Base-by-base conservation (phyloP, 2,113 vertebrate genomes). In the Nansenia antarctica region DNA sequence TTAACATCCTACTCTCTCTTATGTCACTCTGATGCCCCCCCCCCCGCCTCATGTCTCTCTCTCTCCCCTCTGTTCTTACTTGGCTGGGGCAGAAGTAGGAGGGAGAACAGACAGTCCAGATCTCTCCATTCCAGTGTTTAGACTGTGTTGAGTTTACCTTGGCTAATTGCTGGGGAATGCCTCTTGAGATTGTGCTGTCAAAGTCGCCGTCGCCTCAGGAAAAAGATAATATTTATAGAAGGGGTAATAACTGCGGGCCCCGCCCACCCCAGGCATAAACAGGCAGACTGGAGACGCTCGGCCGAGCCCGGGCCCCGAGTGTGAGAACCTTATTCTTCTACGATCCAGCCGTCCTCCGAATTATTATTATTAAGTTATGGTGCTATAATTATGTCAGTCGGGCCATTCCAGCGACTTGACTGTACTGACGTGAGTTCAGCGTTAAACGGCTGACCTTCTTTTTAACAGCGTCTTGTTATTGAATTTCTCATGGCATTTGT, bases 81-180 rank as follows among this genome's bases (percentile, higher is more conserved):
- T n/a, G n/a, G n/a, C n/a, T n/a, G n/a, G n/a, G n/a, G n/a, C n/a
- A n/a, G n/a, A n/a, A n/a, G n/a, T n/a, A n/a, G n/a, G n/a, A n/a
- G n/a, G n/a, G n/a, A n/a, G 35, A 5, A 37, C 35, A 14, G 45
- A 6, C 45, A 20, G 1, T 22, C n/a, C 42, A 47, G 42, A 12
- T n/a, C 20, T 15, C n/a, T n/a, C n/a, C n/a, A n/a, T n/a, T n/a
- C n/a, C 14, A n/a, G 45, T 49, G 65, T 42, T 54, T 58, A 35
- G 20, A 32, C 2, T 74, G 24, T n/a, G n/a, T 20, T 60, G 65
- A 27, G 68, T 60, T 55, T 65, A 70, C 60, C 60, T 49, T 66
- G 58, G 49, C 62, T 63, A 32, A 58, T 63, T 60, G 59, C 68
- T 52, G 9, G 31, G 14, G 49, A 72, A 52, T 35, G 24, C 58